phyloP scores from a whole-genome alignment of 1,140 invertebrate genomes.

The Danaus plexippus region DNA sequence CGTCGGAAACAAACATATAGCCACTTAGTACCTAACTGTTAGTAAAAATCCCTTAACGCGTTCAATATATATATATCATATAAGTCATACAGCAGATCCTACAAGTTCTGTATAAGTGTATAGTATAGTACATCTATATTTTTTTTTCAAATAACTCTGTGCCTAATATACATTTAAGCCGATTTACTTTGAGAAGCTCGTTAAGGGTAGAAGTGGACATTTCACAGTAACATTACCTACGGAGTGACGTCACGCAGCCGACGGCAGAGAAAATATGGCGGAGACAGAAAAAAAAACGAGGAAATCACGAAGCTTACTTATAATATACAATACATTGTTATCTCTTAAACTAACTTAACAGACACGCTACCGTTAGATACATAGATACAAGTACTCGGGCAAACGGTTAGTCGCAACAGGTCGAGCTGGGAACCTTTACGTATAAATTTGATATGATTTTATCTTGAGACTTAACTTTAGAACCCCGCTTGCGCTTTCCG shows the following conservation, averaged over 20 bases:
- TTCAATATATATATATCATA: conserved; percentile 63
- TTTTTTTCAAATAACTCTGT: conserved; percentile 65
- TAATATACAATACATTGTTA: conserved; percentile 45
- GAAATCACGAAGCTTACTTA: conserved; percentile 21
- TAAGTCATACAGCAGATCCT: conserved; percentile 48
- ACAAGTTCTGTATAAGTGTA: conserved; percentile 59
- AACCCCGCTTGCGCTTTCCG: conserved; percentile 4
- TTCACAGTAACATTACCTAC: conserved; percentile 30
- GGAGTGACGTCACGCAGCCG: conserved; percentile 14
- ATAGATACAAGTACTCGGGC: conserved; percentile 42
- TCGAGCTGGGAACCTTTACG: conserved; percentile 40
- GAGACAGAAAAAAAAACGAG: not conserved
- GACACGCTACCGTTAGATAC: conserved; percentile 50
- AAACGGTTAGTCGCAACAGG: conserved; percentile 6
- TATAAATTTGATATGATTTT: conserved; percentile 68
- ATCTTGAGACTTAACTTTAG: conserved; percentile 42
- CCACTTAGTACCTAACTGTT: conserved; percentile 64
- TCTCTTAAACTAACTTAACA: conserved; percentile 46
- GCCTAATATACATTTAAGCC: conserved; percentile 69
- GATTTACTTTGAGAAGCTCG: conserved; percentile 59
- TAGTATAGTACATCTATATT: conserved; percentile 62
- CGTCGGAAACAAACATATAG: conserved; percentile 42
- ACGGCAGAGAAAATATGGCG: conserved; percentile 6
- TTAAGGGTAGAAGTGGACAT: conserved; percentile 57
- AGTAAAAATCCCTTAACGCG: conserved; percentile 70